Percentiles rank a stretch among this genome's conserved stretches.
Conservation (phyloP, 1,140 invertebrate genomes). For the Caerostris darwini region DNA sequence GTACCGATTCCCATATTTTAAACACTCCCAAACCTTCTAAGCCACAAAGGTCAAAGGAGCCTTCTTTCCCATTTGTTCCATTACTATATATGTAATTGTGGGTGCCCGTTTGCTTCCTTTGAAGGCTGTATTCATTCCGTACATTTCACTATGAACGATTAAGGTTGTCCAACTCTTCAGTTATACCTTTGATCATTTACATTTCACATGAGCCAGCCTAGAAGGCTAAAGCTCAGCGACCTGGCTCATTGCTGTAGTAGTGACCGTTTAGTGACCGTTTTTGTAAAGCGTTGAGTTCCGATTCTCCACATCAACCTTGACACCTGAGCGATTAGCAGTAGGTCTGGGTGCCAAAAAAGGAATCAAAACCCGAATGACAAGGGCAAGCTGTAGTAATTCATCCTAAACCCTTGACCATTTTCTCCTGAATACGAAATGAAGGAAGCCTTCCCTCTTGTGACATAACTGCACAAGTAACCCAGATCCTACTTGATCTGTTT, state of each 20-base stretch:
- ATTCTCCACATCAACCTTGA: conserved; percentile 43
- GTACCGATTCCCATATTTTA: background rate
- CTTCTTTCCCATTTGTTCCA: background rate
- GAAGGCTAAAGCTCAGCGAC: conserved; percentile 18
- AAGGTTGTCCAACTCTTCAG: background rate
- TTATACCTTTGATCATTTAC: background rate
- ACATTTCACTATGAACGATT: background rate
- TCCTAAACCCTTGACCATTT: conserved; percentile 65
- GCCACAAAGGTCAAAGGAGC: background rate
- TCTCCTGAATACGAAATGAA: conserved; percentile 11
- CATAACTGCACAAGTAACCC: conserved; percentile 63
- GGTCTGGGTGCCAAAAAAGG: conserved; percentile 72
- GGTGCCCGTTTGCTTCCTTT: background rate
- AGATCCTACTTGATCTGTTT: conserved; percentile 23
- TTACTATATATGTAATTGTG: conserved; percentile 40
- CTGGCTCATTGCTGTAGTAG: background rate
- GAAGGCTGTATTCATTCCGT: conserved; percentile 7
- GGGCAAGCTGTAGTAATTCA: conserved; percentile 9
- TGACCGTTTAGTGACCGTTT: conserved; percentile 24
- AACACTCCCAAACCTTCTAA: background rate
- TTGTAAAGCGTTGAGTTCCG: conserved; percentile 15
- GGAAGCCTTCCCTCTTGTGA: background rate
- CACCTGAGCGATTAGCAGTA: conserved; percentile 4
- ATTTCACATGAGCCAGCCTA: background rate
- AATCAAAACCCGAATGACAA: conserved; percentile 38